A percentile compares a stretch with the other conserved stretches of the same genome.
These are phyloP conservation scores for Pseudomyrmex pallidus DNA, from an alignment of 1,140 invertebrate genomes.

Conservation along the genomic window DNA sequence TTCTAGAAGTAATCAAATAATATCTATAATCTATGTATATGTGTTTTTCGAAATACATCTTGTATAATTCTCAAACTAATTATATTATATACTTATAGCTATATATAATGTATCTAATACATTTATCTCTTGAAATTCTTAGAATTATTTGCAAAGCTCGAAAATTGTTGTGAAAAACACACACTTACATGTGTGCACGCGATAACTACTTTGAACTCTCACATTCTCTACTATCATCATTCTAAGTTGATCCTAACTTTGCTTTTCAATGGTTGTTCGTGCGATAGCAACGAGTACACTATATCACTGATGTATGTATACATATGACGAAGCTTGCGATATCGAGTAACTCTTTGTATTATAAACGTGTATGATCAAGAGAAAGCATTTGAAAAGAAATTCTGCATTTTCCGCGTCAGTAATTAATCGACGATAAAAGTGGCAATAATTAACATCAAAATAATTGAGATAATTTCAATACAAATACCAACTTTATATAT, in stretches of 20 bases:
- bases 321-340: too few species aligned
- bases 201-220: background rate
- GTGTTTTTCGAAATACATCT: background rate
- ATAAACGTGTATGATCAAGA: too few species aligned
- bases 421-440: too few species aligned
- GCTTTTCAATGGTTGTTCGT: background rate
- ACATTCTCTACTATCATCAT: background rate
- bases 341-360: too few species aligned
- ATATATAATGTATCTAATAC: background rate
- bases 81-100: background rate
- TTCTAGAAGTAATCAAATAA: background rate
- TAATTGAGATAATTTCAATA: too few species aligned
- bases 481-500: too few species aligned
- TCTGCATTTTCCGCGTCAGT: too few species aligned
- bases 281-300: conserved; percentile 5
- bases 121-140: background rate
- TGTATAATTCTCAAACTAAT: background rate
- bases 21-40: background rate
- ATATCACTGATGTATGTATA: background rate
- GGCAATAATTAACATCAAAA: too few species aligned
- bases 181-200: background rate
- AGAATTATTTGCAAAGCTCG: background rate
- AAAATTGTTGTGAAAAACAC: background rate
- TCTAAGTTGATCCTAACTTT: background rate
- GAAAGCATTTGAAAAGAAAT: too few species aligned